Evolutionary conservation across 2,797 vertebrate genomes (phyloP).

Genomic region (Peromyscus eremicus): DNA sequence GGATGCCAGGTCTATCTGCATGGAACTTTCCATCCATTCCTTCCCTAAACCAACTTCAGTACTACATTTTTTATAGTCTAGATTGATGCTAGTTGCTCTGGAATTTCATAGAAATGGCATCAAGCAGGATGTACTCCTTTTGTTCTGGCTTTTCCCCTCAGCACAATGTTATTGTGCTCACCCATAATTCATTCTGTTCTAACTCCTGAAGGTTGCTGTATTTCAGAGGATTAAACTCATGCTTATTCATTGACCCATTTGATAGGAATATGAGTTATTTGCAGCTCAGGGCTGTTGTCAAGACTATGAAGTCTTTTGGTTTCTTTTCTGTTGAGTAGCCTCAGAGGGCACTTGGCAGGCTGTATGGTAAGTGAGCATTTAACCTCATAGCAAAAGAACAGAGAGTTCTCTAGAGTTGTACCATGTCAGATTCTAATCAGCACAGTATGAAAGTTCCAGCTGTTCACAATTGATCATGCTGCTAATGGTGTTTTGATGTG

Average conservation of each 20-base stretch:
- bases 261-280: neutral
- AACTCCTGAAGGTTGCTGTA: neutral
- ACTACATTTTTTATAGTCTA: neutral
- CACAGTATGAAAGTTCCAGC: neutral
- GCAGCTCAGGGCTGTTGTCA: neutral
- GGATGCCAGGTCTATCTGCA: neutral
- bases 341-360: neutral
- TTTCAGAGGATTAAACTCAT: neutral
- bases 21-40: neutral
- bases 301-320: neutral
- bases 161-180: neutral
- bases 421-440: neutral
- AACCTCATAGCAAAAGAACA: neutral
- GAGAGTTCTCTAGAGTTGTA: neutral
- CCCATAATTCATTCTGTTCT: constrained; percentile 18
- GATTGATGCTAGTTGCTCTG: neutral
- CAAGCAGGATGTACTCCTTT: neutral
- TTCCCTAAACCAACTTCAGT: neutral
- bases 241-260: neutral
- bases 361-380: neutral
- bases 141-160: neutral
- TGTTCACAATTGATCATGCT: neutral
- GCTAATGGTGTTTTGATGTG: neutral
- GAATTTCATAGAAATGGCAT: constrained; percentile 39
- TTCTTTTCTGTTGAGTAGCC: neutral